Evolutionary conservation across 2,113 vertebrate genomes (phyloP), one percentile per base, ranked within the genome.

Genomic region (Eleginops maclovinus): DNA sequence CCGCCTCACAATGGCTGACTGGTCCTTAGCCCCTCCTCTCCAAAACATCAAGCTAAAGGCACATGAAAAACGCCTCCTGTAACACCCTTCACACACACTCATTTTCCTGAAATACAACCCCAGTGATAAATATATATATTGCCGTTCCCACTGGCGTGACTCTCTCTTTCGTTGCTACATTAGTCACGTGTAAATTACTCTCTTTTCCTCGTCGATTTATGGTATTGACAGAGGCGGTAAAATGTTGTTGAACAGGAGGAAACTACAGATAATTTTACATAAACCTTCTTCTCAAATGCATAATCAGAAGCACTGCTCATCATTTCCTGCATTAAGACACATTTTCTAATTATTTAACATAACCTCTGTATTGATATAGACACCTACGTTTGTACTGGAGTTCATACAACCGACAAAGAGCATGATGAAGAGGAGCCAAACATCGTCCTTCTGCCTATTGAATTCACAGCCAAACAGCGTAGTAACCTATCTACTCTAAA

Each of bases 131-230:
- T 53, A 75, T 9, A 66, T 47, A 76, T 69, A 79, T 69, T 82
- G 77, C 84, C 53, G 46, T 72, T 78, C 68, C 61, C 44, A 46
- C 71, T 41, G 31, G 68, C 21, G 13, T 47, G 41, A 55, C 16
- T 0, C 40, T 67, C 72, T 47, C 84, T 69, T 72, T 24, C 64
- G 3, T 80, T 91, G 89, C 93, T 92, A 94, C 92, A 90, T 90
- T 88, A 56, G 75, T 81, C 77, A 55, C 76, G 77, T 65, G 75
- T 85, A 75, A 63, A 65, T 54, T 61, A 65, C 65, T 67, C 19
- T 59, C 77, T 1, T 9, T 13, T 17, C 0, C 8, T 70, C 60
- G 63, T 77, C 46, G 3, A 58, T 68, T 47, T 22, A 50, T 72
- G 71, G 70, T 44, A 21, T 40, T 46, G 40, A 85, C 62, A 7